Evolutionary conservation across 1,140 invertebrate species (phyloP), one percentile per base, ranked within the genome.

Genomic region (Myzus persicae): DNA sequence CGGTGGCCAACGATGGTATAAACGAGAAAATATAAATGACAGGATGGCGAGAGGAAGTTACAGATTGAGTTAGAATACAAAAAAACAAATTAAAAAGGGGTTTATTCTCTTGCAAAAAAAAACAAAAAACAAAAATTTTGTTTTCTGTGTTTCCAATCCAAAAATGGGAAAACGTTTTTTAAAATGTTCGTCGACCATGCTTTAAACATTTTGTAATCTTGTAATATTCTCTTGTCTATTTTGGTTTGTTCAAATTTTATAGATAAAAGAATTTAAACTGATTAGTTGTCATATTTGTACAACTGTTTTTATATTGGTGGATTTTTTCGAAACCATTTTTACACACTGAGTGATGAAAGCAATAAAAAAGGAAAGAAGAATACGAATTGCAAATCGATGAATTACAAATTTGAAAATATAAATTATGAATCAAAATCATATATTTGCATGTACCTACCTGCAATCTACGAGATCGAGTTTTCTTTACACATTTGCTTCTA

Each of bases 11-110:
- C 40, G 84, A 87, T 87, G 40, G 40, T 84, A 84, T 84, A n/a
- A 85, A 40, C 26, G 38, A 48, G 44, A 46, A 88, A 31, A 87
- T 31, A 44, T 88, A 36, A 88, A 88, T 42, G 85, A 44, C 59
- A 76, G 31, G 59, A 76, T 76, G 14, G 59, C 6, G 59, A 76
- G 59, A n/a, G 59, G 59, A 76, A 76, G 59, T 76, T 76, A 76
- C 59, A 76, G 31, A 31, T 76, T 76, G 44, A 36, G 26, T 88
- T 22, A n/a, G 44, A 88, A n/a, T 88, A 48, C 7, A 36, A 48
- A 88, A 36, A 88, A 84, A 85, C 36, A 48, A 88, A 46, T 48
- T 46, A 36, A 88, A 88, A 88, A 88, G 44, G 44, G 85, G 42
- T 87, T 46, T 87, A 18, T 88, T 88, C n/a, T n/a, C 31, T 88